A percentile compares a stretch with the other conserved stretches of the same genome.
These are phyloP conservation scores for Phocoena phocoena DNA, from an alignment of 2,113 vertebrate genomes.

Conservation along the genomic window DNA sequence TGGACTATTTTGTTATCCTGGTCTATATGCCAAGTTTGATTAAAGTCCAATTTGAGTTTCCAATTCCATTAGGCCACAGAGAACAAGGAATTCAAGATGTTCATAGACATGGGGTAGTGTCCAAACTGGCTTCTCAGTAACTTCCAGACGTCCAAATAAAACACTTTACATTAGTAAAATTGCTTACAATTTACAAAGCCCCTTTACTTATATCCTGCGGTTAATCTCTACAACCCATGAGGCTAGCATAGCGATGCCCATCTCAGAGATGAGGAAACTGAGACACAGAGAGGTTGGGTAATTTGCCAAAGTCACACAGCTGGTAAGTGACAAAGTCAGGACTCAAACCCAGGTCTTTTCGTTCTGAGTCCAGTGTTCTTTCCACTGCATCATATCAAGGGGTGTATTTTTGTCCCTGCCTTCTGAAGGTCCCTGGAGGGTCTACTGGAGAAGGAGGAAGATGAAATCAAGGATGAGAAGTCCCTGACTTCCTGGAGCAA, in stretches of 20 bases:
- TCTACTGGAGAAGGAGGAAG: neutral
- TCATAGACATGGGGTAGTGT: neutral
- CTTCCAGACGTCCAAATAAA: conserved; percentile 22
- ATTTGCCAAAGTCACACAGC: neutral
- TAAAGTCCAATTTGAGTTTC: conserved; percentile 25
- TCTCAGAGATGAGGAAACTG: neutral
- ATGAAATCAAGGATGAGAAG: neutral
- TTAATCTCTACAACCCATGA: neutral
- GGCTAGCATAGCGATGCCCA: neutral
- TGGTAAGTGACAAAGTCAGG: neutral
- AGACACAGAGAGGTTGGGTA: neutral
- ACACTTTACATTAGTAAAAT: neutral
- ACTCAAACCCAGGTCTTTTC: neutral
- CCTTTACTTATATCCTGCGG: neutral
- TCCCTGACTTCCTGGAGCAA: neutral
- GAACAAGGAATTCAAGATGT: conserved; percentile 19
- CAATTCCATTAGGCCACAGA: conserved; percentile 17
- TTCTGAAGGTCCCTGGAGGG: neutral
- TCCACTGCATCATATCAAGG: neutral
- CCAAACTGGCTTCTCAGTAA: conserved; percentile 35
- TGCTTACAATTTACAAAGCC: neutral
- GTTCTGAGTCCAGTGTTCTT: neutral
- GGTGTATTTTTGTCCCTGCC: neutral
- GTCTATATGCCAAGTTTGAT: neutral
- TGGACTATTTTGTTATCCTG: neutral